Base-by-base conservation (phyloP, 2,113 vertebrate genomes). In the Dasyurus viverrinus region DNA sequence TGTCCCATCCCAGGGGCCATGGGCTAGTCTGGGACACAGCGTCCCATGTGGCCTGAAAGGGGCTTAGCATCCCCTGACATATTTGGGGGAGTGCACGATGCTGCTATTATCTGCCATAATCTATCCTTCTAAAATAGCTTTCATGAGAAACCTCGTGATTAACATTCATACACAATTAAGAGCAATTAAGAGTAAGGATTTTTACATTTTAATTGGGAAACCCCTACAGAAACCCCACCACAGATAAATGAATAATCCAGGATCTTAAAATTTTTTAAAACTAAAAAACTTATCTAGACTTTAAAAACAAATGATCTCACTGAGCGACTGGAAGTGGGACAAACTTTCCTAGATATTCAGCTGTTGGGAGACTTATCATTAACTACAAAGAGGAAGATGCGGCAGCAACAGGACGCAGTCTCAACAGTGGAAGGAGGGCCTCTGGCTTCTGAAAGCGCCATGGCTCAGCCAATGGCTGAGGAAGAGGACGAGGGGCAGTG, bases 81-180 rank as follows among this genome's bases (percentile, higher is more conserved):
- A 47, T 50, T 95, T 94, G 90, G 48, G 42, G 94, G 89, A 9
- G 48, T 36, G 11, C 23, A 24, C 42, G 92, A 30, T 50, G 19
- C n/a, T 55, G 94, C 48, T 92, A 90, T 55, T 52, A 19, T n/a
- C 36, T 68, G 93, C 30, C 94, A 91, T 89, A 91, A 50, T 36
- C 89, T 47, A 94, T 89, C 84, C 91, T 91, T 89, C 68, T 60
- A 94, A 50, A 57, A 52, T 12, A 90, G 36, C 23, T 84, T 95
- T 93, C 90, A 91, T 53, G 54, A 57, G 36, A 55, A 94, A 96
- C 84, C 68, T 89, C 50, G 22, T n/a, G 12, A 57, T 52, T 55
- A 89, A 76, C n/a, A 89, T 52, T 91, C 76, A 9, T 25, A 30
- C 90, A 92, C 36, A 94, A 95, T 92, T 91, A 93, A 95, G 94